These are phyloP conservation scores for Nyctalus aviator DNA, from an alignment of 2,797 vertebrate genomes.

Conservation along the genomic window DNA sequence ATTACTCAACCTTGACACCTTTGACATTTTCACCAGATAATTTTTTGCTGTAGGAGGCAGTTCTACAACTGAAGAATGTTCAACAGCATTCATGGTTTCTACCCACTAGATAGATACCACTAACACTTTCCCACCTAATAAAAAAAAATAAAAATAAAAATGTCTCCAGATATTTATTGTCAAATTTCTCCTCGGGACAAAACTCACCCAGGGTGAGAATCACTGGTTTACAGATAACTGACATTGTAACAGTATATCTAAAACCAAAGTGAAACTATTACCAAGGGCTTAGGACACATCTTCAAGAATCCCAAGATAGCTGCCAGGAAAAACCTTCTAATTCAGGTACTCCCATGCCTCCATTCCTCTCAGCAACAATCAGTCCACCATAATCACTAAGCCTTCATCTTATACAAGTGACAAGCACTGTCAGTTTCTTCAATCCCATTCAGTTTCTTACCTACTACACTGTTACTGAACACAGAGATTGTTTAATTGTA, in stretches of 20 bases:
- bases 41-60: not conserved
- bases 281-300: not conserved
- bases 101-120: not conserved
- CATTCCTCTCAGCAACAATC: not conserved
- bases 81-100: not conserved
- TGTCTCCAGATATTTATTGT: not conserved
- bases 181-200: not conserved
- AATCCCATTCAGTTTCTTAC: not conserved
- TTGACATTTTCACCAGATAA: not conserved
- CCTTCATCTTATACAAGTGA: not conserved
- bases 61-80: not conserved
- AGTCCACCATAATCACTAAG: not conserved
- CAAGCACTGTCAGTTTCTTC: slow-evolving; percentile 16
- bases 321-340: not conserved
- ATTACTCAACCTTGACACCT: not conserved
- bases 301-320: not conserved
- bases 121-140: not conserved
- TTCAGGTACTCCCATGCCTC: not conserved
- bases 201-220: not conserved
- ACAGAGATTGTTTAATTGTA: slow-evolving; percentile 41
- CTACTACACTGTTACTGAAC: not conserved
- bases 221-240: not conserved
- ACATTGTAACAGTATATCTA: not conserved
- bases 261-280: not conserved
- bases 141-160: not conserved